Evolutionary conservation across 92 coral and sea anemone genomes (phyloP).

Genomic region (Desmophyllum pertusum): DNA sequence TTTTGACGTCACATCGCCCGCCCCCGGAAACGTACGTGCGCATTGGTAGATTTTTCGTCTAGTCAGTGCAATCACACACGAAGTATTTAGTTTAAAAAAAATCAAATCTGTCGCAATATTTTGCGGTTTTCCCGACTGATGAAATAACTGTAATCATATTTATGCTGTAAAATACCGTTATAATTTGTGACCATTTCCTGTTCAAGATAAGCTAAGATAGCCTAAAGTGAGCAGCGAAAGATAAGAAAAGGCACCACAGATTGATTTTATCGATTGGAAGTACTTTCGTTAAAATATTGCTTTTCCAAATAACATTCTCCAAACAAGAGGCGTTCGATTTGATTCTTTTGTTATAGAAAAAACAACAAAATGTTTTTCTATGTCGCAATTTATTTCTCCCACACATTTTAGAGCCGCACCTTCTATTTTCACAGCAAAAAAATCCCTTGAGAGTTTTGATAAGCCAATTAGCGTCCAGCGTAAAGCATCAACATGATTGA

Average conservation of each 20-base stretch:
- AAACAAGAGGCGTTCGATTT: neutral
- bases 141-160: neutral
- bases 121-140: neutral
- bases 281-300: neutral
- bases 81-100: neutral
- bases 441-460: neutral
- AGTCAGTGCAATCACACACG: neutral
- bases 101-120: neutral
- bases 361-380: neutral
- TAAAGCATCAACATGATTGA: conserved; percentile 8
- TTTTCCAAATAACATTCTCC: neutral
- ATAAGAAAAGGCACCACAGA: no score
- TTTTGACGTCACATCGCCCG: no score
- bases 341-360: neutral
- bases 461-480: conserved; percentile 11
- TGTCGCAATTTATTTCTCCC: conserved; percentile 1
- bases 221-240: no score
- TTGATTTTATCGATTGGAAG: no score
- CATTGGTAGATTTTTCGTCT: no score
- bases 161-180: neutral
- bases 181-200: no score
- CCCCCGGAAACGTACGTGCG: no score
- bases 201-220: no score
- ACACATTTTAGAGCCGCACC: conserved; percentile 7
- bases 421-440: neutral